Evolutionary conservation across 2,113 vertebrate species (phyloP), one percentile per base, ranked within the genome.

Genomic region (Neotoma lepida): DNA sequence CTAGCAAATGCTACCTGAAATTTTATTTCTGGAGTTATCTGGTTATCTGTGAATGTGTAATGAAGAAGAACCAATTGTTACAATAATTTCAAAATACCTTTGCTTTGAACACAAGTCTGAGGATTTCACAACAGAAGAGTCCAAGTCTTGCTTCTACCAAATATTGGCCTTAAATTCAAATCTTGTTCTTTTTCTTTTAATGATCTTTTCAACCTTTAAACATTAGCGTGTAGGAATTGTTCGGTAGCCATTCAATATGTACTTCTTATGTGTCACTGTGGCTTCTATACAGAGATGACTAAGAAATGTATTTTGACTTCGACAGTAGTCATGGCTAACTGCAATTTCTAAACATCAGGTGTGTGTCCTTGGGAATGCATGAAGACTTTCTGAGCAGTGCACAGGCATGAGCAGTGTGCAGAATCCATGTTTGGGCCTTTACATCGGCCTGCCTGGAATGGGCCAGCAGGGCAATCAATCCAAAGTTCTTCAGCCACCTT

Each of bases 191-290:
- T 73, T 84, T 78, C 78, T 70, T 95, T 95, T 24, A 51, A 81
- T 9, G 28, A 44, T 94, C 95, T 18, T 74, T 93, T 82, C 71
- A 96, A 80, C 61, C 88, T 91, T 87, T 89, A 44, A 78, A 80
- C 18, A n/a, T 82, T 89, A n/a, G n/a, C 33, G 56, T 80, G 94
- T 91, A 2, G 4, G 70, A 81, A 68, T 56, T 82, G 95, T 74
- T 93, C 82, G 49, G 14, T 82, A 89, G 35, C 90, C n/a, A 56
- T 74, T 96, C 35, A 26, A 82, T 90, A 92, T 90, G 94, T 91
- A 81, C 85, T 91, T 71, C 18, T 54, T 46, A 54, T 41, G 18
- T 93, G 95, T 86, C 81, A 35, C 64, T 44, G 70, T 41, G 90
- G 64, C 88, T 89, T 46, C 44, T 12, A 10, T 35, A 77, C 77